Evolutionary conservation across 2,888 invertebrate species (phyloP), one percentile per base, ranked within the genome.

Genomic region (Cactoblastis cactorum): DNA sequence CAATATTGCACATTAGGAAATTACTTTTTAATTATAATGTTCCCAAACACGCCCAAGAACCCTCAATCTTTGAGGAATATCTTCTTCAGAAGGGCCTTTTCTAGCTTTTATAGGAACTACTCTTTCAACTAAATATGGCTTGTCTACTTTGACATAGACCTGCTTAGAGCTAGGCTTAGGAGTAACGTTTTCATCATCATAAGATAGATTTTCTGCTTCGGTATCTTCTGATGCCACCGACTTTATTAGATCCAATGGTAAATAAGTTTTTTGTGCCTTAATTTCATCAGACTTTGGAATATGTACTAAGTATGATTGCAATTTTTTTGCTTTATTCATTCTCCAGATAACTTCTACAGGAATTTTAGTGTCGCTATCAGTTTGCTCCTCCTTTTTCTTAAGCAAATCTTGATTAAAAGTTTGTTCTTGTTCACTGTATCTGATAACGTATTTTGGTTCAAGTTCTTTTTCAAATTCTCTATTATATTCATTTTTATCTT

Each of bases 31-130:
- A 22, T 39, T 22, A 12, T 59, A 77, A 55, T 80, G 69, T 54
- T 78, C 68, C 81, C 80, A 80, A 43, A 73, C 56, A 43, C 75
- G 80, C 47, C 75, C 67, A 15, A 80, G 54, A 43, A 77, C 67
- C 12, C 70, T 68, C 28, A 72, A 50, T 51, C 67, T 75, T n/a
- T 77, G 69, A 2, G 67, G 59, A 45, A 63, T 70, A 45, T 67
- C 47, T 37, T 68, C 62, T 1, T 60, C 58, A 1, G 72, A 67
- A 14, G 61, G 49, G 28, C 69, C 66, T 35, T 67, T 71, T 18
- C 64, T 72, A 4, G 67, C 48, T 45, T 70, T 61, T 8, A 66
- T 56, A 18, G 76, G 69, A 49, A 63, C 53, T n/a, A 57, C 52
- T n/a, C 69, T 70, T 28, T 72, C 62, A n/a, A 67, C 59, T 34